A percentile compares a stretch with the other conserved stretches of the same genome.
Evolutionary conservation across 2,113 vertebrate species (phyloP).

Genomic region (Etheostoma spectabile): DNA sequence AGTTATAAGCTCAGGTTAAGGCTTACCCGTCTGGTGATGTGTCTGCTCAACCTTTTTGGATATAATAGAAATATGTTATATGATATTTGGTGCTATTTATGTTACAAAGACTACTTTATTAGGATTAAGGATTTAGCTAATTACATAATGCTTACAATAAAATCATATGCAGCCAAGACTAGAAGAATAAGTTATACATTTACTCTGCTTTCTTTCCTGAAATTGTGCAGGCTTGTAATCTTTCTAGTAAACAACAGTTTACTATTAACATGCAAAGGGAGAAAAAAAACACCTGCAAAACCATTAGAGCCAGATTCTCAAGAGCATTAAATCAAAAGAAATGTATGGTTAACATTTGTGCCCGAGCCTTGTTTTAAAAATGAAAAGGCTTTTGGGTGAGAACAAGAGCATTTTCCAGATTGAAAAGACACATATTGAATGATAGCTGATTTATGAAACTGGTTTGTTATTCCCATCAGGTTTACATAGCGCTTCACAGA

Average conservation of each 20-base stretch:
- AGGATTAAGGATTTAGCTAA: neutral
- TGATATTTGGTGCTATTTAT: neutral
- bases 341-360: no score
- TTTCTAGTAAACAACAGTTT: constrained; percentile 1
- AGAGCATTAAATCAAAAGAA: neutral
- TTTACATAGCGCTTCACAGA: neutral
- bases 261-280: neutral
- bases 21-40: neutral
- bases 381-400: neutral
- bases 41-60: neutral
- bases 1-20: neutral
- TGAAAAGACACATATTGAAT: neutral
- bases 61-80: neutral
- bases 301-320: neutral
- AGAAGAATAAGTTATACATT: neutral
- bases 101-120: neutral
- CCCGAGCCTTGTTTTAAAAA: neutral
- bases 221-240: neutral
- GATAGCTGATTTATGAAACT: neutral
- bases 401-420: neutral
- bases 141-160: neutral
- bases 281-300: neutral
- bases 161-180: neutral
- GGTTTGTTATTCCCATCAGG: neutral
- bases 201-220: neutral